These are phyloP conservation scores for Anisognathus igniventris DNA, from an alignment of 2,797 vertebrate species.

Conservation along the genomic window DNA sequence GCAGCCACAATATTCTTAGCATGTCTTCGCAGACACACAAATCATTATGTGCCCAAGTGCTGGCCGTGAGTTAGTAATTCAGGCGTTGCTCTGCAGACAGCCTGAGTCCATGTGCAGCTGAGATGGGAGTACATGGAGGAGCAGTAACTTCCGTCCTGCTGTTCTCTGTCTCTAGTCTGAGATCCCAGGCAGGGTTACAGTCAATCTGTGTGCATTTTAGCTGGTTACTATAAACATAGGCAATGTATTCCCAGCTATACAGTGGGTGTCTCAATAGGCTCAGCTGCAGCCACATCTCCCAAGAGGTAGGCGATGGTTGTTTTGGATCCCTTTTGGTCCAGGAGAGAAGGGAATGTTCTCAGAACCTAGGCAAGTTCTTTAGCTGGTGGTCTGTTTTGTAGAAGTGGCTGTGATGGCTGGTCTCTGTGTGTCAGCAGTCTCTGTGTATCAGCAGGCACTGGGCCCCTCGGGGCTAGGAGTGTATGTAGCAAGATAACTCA, in stretches of 20 bases:
- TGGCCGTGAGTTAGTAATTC: not conserved
- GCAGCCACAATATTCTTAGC: not conserved
- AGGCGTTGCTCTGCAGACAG: rapidly evolving
- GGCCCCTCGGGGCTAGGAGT: not conserved
- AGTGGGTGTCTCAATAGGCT: not conserved
- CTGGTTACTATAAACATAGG: not conserved
- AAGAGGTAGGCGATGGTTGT: not conserved
- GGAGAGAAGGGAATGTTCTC: rapidly evolving
- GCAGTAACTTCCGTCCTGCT: rapidly evolving
- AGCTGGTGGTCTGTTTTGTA: not conserved
- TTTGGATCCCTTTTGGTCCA: not conserved
- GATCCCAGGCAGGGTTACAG: not conserved
- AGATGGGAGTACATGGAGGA: not conserved
- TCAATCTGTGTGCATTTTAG: rapidly evolving
- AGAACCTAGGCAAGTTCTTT: not conserved
- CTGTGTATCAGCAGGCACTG: not conserved
- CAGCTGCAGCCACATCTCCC: not conserved
- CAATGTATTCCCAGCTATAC: not conserved
- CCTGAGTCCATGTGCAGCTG: rapidly evolving
- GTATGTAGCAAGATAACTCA: not conserved
- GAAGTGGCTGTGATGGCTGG: not conserved
- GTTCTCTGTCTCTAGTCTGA: not conserved
- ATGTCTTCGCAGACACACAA: not conserved
- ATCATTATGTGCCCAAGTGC: no score
- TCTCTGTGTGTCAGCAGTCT: not conserved